phyloP scores from a whole-genome alignment of 2,888 invertebrate species.

The Caenorhabditis afra region DNA sequence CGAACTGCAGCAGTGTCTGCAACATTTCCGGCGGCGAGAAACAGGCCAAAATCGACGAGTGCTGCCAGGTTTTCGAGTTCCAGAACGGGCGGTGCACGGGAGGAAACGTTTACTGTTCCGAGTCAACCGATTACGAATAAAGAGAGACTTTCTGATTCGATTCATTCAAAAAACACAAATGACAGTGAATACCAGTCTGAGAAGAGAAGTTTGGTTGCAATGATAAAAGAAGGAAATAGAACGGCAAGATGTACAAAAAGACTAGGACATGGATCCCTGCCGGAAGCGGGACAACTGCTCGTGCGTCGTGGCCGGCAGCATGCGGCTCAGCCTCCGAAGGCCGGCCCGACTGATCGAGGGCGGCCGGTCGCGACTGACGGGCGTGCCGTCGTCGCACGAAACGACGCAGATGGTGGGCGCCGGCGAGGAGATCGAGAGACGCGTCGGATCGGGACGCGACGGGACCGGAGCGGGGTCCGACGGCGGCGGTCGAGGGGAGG shows the following conservation, averaged over 20 bases:
- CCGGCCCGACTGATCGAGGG: constrained; percentile 59
- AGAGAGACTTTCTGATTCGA: too few relatives aligned
- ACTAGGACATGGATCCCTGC: constrained; percentile 44
- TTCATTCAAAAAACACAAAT: too few relatives aligned
- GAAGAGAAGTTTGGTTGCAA: constrained; percentile 31
- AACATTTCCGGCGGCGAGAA: too few relatives aligned
- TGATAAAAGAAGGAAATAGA: constrained; percentile 5
- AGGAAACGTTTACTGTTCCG: too few relatives aligned
- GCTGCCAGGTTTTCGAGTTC: too few relatives aligned
- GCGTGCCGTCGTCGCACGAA: constrained; percentile 50
- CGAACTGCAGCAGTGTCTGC: too few relatives aligned
- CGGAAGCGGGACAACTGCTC: constrained; percentile 55
- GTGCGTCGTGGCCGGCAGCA: constrained; percentile 62
- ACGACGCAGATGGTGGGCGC: constrained; percentile 56
- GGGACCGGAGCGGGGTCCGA: constrained; percentile 4
- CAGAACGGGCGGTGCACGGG: too few relatives aligned
- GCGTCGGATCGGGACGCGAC: constrained; percentile 30
- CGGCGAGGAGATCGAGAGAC: constrained; percentile 49
- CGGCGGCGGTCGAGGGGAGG: constrained; percentile 21
- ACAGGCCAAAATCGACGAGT: too few relatives aligned
- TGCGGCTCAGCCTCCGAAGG: constrained; percentile 63
- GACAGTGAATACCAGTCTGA: constrained; percentile 22
- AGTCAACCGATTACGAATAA: too few relatives aligned
- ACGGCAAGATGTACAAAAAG: constrained; percentile 46
- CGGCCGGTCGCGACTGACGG: constrained; percentile 31